These are phyloP conservation scores for Scytalopus superciliaris DNA, from an alignment of 2,113 vertebrate species.

Conservation along the genomic window DNA sequence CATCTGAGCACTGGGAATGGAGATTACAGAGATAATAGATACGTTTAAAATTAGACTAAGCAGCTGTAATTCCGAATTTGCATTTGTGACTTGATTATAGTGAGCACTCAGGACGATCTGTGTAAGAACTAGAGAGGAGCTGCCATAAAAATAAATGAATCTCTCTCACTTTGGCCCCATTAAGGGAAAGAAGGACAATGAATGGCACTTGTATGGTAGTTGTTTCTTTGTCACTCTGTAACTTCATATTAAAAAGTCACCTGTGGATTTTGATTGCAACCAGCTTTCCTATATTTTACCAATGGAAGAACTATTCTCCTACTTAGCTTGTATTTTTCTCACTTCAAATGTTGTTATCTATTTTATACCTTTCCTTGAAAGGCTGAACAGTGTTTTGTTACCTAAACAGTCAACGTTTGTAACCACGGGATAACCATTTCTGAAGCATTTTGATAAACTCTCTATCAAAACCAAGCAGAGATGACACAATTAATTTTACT, in stretches of 20 bases:
- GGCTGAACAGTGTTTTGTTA: neutral
- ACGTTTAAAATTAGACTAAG: constrained; percentile 55
- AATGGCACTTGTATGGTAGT: neutral
- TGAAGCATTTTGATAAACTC: neutral
- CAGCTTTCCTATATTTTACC: neutral
- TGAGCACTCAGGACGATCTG: constrained; percentile 15
- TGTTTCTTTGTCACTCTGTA: neutral
- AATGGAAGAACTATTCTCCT: neutral
- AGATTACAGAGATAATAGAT: constrained; percentile 37
- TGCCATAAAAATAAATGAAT: neutral
- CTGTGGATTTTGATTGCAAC: neutral
- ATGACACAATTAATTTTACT: neutral
- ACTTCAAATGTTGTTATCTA: neutral
- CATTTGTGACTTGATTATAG: constrained; percentile 60
- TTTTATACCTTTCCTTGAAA: neutral
- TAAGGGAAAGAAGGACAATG: neutral
- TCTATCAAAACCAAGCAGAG: neutral
- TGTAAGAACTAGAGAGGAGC: neutral
- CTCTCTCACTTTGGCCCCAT: neutral
- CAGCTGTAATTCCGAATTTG: constrained; percentile 61
- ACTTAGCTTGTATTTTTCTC: neutral
- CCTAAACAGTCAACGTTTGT: neutral
- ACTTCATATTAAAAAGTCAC: neutral
- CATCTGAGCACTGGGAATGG: neutral
- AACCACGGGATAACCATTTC: neutral